phyloP scores from a whole-genome alignment of 2,113 vertebrate species.

The Chionomys nivalis region DNA sequence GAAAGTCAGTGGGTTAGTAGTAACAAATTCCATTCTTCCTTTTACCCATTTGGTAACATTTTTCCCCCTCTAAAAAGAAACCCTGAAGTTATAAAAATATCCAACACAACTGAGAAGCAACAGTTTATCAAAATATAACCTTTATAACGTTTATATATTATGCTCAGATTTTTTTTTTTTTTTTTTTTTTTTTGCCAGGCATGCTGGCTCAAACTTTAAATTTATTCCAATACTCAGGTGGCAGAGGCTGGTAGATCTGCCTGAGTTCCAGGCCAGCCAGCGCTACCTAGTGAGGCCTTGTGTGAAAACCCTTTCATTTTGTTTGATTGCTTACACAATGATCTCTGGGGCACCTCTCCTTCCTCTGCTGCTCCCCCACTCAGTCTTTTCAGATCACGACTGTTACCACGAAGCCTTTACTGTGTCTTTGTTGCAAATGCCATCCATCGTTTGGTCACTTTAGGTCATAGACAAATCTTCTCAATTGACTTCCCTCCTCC shows the following conservation, averaged over 20 bases:
- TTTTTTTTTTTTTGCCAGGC: background rate
- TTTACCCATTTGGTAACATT: background rate
- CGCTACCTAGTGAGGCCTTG: background rate
- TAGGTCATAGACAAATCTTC: background rate
- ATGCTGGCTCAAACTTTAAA: background rate
- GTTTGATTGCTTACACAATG: background rate
- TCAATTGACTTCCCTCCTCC: background rate
- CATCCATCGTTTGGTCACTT: background rate
- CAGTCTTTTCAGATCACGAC: background rate
- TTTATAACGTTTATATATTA: background rate
- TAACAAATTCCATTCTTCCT: background rate
- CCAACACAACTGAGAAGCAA: background rate
- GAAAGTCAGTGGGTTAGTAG: background rate
- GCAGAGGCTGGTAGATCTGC: background rate
- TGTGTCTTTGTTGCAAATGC: slow-evolving; percentile 35
- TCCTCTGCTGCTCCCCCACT: background rate
- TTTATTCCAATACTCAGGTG: background rate
- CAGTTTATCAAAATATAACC: slow-evolving; percentile 10
- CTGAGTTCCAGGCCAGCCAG: background rate
- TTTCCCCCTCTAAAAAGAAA: background rate
- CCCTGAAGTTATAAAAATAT: background rate
- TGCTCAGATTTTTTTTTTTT: background rate
- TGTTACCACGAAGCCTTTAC: background rate
- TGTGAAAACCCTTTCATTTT: background rate
- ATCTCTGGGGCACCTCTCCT: background rate